A percentile compares a stretch with the other conserved stretches of the same genome.
Conservation (phyloP, 53 echinoderm and acorn worm species). For the Holothuria leucospilota region DNA sequence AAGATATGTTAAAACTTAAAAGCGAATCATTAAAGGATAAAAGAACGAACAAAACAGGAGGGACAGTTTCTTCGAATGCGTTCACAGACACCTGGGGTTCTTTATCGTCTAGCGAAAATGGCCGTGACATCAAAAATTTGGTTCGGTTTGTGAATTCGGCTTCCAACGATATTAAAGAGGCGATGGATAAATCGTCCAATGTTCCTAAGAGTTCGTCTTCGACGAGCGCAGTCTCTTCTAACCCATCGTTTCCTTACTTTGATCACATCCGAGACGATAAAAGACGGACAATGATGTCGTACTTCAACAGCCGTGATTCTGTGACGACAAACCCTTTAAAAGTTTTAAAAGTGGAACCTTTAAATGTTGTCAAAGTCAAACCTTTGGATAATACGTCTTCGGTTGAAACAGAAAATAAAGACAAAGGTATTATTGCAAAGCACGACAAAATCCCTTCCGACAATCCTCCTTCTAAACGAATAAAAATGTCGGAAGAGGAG, state of each 20-base stretch:
- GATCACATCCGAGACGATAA: not conserved
- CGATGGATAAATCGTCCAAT: slow-evolving; percentile 80
- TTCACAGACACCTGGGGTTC: too few species aligned
- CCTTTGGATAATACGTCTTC: not conserved
- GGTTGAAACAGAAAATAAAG: not conserved
- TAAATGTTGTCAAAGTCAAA: slow-evolving; percentile 42
- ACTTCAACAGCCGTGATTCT: slow-evolving; percentile 9
- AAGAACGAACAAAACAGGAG: too few species aligned
- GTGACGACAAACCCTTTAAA: slow-evolving; percentile 22
- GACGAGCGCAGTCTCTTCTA: slow-evolving; percentile 47
- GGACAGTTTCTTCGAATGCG: too few species aligned
- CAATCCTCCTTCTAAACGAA: slow-evolving; percentile 2
- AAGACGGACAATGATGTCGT: slow-evolving; percentile 2
- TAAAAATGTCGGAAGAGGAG: slow-evolving; percentile 11
- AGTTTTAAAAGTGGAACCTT: slow-evolving; percentile 47
- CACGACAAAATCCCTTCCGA: not conserved
- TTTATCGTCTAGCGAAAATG: slow-evolving; percentile 15
- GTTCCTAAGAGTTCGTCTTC: not conserved
- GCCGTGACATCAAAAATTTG: slow-evolving; percentile 82
- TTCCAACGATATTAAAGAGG: slow-evolving; percentile 96
- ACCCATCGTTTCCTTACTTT: slow-evolving; percentile 6
- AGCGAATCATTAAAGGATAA: too few species aligned
- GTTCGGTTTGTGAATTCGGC: slow-evolving; percentile 93
- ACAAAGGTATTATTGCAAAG: not conserved
- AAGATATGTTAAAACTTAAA: too few species aligned